phyloP scores from a whole-genome alignment of 2,797 vertebrate genomes.

The Oceanodroma leucorhoa region DNA sequence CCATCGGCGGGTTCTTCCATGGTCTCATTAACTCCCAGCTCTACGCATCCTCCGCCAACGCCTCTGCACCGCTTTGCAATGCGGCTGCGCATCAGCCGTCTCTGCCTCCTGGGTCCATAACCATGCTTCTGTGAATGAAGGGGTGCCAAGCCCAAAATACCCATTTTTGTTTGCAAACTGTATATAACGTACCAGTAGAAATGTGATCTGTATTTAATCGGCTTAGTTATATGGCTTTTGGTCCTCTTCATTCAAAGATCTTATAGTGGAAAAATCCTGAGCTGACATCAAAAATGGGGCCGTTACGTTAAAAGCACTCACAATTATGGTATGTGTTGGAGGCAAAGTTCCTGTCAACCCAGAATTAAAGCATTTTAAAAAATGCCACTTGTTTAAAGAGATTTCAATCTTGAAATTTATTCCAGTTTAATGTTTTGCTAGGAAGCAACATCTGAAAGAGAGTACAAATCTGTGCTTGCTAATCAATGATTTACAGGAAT shows the following conservation, averaged over 20 bases:
- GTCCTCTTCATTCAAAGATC: constrained; percentile 45
- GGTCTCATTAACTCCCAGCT: background rate
- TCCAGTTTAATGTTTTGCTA: background rate
- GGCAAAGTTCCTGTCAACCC: background rate
- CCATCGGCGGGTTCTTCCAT: background rate
- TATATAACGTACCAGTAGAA: background rate
- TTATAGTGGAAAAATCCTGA: constrained; percentile 27
- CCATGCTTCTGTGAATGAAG: background rate
- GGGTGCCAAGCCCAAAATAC: background rate
- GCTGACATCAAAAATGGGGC: background rate
- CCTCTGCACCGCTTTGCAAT: background rate
- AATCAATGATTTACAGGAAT: background rate
- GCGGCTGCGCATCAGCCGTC: background rate
- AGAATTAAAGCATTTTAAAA: background rate
- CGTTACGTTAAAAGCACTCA: background rate
- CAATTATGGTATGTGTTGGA: background rate
- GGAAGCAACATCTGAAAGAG: background rate
- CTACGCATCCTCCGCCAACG: background rate
- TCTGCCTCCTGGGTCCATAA: background rate
- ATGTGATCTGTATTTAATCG: background rate
- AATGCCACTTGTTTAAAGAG: background rate
- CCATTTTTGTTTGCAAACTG: background rate
- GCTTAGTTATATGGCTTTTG: constrained; percentile 49
- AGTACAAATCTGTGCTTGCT: background rate
- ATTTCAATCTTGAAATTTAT: background rate